Conservation (phyloP, 53 echinoderm and acorn worm species). For the Holothuria leucospilota region DNA sequence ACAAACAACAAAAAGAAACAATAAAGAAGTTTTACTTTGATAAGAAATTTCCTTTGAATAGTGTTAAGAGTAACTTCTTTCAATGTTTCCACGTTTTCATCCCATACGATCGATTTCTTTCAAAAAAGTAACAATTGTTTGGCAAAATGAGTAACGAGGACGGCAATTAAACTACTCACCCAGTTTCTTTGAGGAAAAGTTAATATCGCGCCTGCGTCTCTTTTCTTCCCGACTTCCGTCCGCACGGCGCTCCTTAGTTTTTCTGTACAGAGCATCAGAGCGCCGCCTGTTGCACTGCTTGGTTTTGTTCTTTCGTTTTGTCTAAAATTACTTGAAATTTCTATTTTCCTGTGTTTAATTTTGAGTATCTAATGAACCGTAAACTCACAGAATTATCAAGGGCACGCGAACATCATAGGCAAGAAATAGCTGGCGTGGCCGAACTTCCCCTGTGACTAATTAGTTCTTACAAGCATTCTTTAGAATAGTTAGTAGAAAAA, state of each 20-base stretch:
- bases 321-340: neutral
- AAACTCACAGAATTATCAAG: neutral
- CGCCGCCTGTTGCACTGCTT: conserved; percentile 29
- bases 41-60: too few species aligned
- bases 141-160: too few species aligned
- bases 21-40: too few species aligned
- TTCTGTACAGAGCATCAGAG: too few species aligned
- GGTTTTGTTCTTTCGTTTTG: neutral
- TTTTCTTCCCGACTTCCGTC: conserved; percentile 18
- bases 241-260: too few species aligned
- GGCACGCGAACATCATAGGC: neutral
- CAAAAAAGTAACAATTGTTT: too few species aligned
- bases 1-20: too few species aligned
- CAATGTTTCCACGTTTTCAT: too few species aligned
- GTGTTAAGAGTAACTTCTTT: too few species aligned
- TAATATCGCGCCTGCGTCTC: neutral
- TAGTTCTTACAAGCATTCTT: conserved; percentile 27
- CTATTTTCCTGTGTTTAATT: conserved; percentile 16
- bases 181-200: neutral
- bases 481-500: neutral
- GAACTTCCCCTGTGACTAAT: conserved; percentile 30
- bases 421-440: conserved; percentile 1
- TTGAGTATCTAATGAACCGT: conserved; percentile 10
- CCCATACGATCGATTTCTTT: too few species aligned
- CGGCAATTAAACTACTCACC: conserved; percentile 10